Base-by-base conservation (phyloP, 2,113 vertebrate genomes). In the Ardeotis arabs region DNA sequence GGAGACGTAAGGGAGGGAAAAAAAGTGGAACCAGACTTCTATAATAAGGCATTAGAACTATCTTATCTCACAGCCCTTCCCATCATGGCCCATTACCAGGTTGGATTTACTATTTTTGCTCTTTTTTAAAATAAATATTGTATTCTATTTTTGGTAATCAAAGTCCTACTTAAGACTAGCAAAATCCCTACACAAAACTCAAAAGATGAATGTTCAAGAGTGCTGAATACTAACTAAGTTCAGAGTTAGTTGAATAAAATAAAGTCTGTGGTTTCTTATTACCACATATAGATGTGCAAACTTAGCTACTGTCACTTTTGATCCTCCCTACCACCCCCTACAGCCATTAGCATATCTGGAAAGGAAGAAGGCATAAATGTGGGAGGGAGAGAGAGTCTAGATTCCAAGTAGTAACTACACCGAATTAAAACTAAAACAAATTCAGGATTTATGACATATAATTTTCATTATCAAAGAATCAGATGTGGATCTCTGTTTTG, bases 211-310 rank as follows among this genome's bases (percentile, higher is more conserved):
- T 75, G 89, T 93, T 97, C 75, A 95, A 66, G 29, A 56, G 10
- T 70, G 29, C 77, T 90, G 94, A 97, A 95, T 39, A 79, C 59
- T 62, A 97, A 97, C 78, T 97, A 96, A 96, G 77, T 96, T 95
- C 95, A 96, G 91, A 97, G 79, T 66, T 89, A 87, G 64, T 96
- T 89, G 60, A 81, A 96, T 84, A 96, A 78, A 95, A 55, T 85
- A 95, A 97, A 97, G 92, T 89, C 87, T 96, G 93, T 91, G 82
- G 87, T 96, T 97, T 96, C 80, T 94, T 96, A 97, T 88, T 96
- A 90, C 94, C 97, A 88, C 93, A 91, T 88, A 83, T 8, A 93
- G 94, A 44, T 11, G 76, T 29, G 3, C 73, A 96, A 97, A 97
- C 62, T 84, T 79, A 47, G 95, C 70, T 78, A 69, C 68, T 86